Base-by-base conservation (phyloP, 1,140 invertebrate species). In the Pseudoatta argentina region DNA sequence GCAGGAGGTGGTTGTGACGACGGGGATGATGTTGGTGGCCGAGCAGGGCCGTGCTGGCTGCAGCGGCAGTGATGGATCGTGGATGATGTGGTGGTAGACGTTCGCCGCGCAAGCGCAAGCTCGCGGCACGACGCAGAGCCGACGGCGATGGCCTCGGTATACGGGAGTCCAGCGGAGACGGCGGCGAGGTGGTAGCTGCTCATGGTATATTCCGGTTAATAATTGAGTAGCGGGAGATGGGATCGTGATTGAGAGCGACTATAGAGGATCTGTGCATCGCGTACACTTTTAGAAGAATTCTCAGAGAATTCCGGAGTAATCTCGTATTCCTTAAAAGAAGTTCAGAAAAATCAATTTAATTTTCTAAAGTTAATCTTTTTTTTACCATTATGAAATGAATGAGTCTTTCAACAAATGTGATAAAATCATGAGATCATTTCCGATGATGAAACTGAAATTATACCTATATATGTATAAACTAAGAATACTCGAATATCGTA, bases 71-170 rank as follows among this genome's bases (percentile, higher is more conserved):
- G 66, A 85, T 63, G 63, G 81, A 71, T 85, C 88, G 75, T 63
- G 63, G 63, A 86, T 73, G 82, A 66, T 85, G 86, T 86, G 83
- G 83, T 79, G 91, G 85, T 24, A 86, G 72, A 63, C 89, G 88
- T 87, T 95, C 95, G 18, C 94, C 94, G 57, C 93, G 93, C 66
- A 95, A 48, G 89, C 95, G 94, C 86, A 95, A 86, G 76, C 95
- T 96, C 76, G 88, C 89, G 5, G 95, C 95, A 24, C 96, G 95
- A 51, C 95, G 93, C 79, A 95, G 90, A 72, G 93, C 87, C 34
- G 93, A 92, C 18, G 95, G 95, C 55, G 95, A 95, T 55, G 94
- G 94, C 85, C 93, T 89, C 39, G 93, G 94, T 69, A 95, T 95
- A 72, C 94, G 93, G 44, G 93, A 94, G 77, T 94, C 93, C 59